Base-by-base conservation (phyloP, 2,113 vertebrate genomes). In the Hypocryptadius cinnamomeus region DNA sequence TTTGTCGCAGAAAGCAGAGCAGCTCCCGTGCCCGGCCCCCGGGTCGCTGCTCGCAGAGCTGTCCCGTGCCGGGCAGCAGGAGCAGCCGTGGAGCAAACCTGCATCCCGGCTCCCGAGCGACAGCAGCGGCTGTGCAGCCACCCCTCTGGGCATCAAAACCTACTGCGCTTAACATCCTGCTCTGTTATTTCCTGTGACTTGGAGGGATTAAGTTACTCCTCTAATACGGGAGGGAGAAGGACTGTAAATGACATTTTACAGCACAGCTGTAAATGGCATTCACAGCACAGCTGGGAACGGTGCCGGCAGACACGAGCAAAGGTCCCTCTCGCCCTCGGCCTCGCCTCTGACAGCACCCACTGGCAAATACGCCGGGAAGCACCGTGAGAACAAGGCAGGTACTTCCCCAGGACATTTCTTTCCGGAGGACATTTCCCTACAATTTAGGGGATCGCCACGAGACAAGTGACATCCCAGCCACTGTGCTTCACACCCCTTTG, bases 391-490 rank as follows among this genome's bases (percentile, higher is more conserved):
- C 66, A 18, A 18, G 47, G 35, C 78, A 63, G 50, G 42, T 23
- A 20, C n/a, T 23, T 51, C 35, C 69, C 35, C 16, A 4, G 69
- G 25, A 35, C 31, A 2, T 18, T 51, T 22, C 57, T 50, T 72
- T 60, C 2, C 1, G 1, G 27, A 40, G 35, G 30, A 66, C 5
- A 3, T 87, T 61, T 15, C 23, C 22, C 61, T 3, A 0, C n/a
- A 19, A 30, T 33, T 68, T 4, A 48, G 71, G 66, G 24, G 66
- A 73, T 1, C 4, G 33, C 42, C 12, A 30, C 0, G 1, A 23
- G 42, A n/a, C 18, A 31, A 56, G 20, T 15, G 69, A 64, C 76
- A 9, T 15, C 28, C 18, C 2, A 35, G 19, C 33, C 1, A 0
- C 54, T 16, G 42, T 2, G 20, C 68, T 39, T 37, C 18, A 21